Base-by-base conservation (phyloP, 2,113 vertebrate genomes). In the Asarcornis scutulata region DNA sequence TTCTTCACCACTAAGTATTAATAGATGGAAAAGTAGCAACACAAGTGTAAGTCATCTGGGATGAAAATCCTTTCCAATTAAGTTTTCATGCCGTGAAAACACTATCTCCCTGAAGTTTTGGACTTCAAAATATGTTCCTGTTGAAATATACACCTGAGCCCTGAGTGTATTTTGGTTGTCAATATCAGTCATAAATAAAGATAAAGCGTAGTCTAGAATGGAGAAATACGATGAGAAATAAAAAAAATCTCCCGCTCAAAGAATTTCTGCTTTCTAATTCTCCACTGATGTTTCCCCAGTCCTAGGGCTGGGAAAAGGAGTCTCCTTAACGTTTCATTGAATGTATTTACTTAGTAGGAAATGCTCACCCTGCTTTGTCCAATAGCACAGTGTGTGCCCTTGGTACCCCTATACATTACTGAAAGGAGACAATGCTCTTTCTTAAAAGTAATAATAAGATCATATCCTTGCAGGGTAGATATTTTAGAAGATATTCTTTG, bases 111-210 rank as follows among this genome's bases (percentile, higher is more conserved):
- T 46, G 32, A 92, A 83, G 78, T 95, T 96, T 94, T 91, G 72
- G 64, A 91, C 93, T 94, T 96, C 77, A 96, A 91, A 91, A 91
- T 44, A 82, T 7, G 23, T 26, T 92, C 50, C 34, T 84, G 74
- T 72, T 71, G 38, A 94, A 94, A 95, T 56, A 71, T 31, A 78
- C 1, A 5, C 77, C 64, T 0, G 1, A 93, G 63, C 42, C 63
- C 32, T 36, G 40, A 22, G 29, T 72, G 46, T 77, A 72, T 79
- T 92, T 95, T 31, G 16, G 52, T 92, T 95, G 84, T 96, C 94
- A 96, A 12, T 85, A 94, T 76, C 81, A 96, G 88, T 92, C 89
- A 93, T 79, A 95, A 93, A 97, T 88, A 93, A 94, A 97, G 88
- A 96, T 93, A 85, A 97, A 92, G 85, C 79, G 82, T 59, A 95